phyloP scores from a whole-genome alignment of 2,888 invertebrate species.

The Leucophenga montana region DNA sequence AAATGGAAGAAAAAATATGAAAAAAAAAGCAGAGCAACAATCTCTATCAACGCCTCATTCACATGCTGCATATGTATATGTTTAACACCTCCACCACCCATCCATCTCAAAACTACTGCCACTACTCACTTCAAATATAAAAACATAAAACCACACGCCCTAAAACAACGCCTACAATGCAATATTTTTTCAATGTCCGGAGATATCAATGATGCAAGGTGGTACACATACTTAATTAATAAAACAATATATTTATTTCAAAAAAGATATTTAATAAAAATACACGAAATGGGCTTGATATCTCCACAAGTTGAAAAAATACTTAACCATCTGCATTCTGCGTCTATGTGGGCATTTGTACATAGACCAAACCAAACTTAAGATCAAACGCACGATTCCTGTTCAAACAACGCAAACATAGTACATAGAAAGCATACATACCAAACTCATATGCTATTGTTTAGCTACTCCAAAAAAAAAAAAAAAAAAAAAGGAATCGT shows the following conservation, averaged over 20 bases:
- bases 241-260: background rate
- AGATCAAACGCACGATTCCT: background rate
- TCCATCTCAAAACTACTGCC: conserved; percentile 36
- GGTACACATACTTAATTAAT: background rate
- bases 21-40: conserved; percentile 21
- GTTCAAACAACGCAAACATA: background rate
- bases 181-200: conserved; percentile 38
- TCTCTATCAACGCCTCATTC: conserved; percentile 15
- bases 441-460: conserved; percentile 36
- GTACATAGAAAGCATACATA: conserved; percentile 37
- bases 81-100: conserved; percentile 32
- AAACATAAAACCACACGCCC: conserved; percentile 13
- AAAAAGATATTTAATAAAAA: background rate
- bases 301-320: conserved; percentile 21
- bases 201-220: conserved; percentile 45
- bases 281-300: background rate
- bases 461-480: conserved; percentile 50
- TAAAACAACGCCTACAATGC: conserved; percentile 21
- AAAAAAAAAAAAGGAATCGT: conserved; percentile 35
- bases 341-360: background rate
- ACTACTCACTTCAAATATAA: conserved; percentile 9
- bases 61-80: too few relatives aligned
- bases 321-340: background rate
- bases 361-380: background rate
- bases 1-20: conserved; percentile 32